Conservation (phyloP, 1,140 invertebrate genomes). For the Arctopsyche grandis region DNA sequence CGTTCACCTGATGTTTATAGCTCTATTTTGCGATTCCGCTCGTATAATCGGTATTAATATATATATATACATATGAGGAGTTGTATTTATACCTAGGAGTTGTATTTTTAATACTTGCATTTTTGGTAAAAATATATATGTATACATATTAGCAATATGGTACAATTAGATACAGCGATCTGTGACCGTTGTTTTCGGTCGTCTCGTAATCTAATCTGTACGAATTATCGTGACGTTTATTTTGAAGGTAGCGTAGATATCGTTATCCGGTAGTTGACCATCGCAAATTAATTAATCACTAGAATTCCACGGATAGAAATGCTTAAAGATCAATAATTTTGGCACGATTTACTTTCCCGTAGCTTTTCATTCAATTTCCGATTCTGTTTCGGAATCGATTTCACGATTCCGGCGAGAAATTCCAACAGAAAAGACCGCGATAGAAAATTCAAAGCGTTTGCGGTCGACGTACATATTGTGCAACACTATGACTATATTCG, state of each 20-base stretch:
- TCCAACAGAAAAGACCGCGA: no score
- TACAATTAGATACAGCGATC: neutral
- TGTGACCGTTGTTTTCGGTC: neutral
- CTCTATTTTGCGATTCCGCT: neutral
- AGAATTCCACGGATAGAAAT: neutral
- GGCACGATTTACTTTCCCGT: no score
- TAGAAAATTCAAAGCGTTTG: no score
- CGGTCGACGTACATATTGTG: no score
- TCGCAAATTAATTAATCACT: neutral
- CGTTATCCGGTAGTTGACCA: conserved; percentile 5
- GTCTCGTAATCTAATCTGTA: neutral
- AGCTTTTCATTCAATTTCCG: neutral
- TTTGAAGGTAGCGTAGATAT: neutral
- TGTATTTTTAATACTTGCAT: no score
- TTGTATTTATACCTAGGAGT: no score
- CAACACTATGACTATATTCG: neutral
- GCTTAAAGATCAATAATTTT: neutral
- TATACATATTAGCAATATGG: no score
- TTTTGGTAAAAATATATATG: no score
- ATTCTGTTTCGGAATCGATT: neutral
- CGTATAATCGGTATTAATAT: neutral
- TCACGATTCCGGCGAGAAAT: neutral
- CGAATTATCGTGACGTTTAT: neutral
- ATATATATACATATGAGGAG: neutral
- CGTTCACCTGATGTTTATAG: neutral